Evolutionary conservation across 1,140 invertebrate species (phyloP).

Genomic region (Eubasilissa regina): DNA sequence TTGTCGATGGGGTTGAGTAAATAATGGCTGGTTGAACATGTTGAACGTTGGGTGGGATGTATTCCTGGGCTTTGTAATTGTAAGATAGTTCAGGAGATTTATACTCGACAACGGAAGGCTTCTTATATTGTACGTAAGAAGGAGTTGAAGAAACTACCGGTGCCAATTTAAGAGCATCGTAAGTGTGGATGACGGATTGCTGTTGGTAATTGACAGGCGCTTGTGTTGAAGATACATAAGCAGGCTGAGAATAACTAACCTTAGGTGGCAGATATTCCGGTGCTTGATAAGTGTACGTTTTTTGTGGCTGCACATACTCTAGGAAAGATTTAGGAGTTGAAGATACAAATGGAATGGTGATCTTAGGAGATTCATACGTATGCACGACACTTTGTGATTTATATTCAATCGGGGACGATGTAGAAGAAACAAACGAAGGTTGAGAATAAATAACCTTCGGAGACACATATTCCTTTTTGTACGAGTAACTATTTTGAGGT

Average conservation of each 20-base stretch:
- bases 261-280: conserved; percentile 39
- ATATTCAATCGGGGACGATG: conserved; percentile 39
- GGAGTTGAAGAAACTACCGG: conserved; percentile 48
- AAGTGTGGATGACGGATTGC: conserved; percentile 36
- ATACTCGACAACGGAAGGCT: conserved; percentile 14
- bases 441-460: conserved; percentile 56
- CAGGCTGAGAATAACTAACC: conserved; percentile 20
- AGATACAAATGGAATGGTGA: conserved; percentile 25
- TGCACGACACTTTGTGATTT: conserved; percentile 50
- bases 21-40: conserved; percentile 52
- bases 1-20: conserved; percentile 51
- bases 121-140: conserved; percentile 40
- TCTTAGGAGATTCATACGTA: conserved; percentile 43
- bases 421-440: conserved; percentile 50
- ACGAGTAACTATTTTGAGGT: conserved; percentile 62
- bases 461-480: conserved; percentile 65
- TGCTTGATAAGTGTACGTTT: conserved; percentile 41
- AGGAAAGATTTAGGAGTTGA: conserved; percentile 37
- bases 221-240: conserved; percentile 52
- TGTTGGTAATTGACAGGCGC: conserved; percentile 52
- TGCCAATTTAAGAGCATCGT: conserved; percentile 33
- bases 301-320: conserved; percentile 35
- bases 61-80: conserved; percentile 45
- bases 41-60: conserved; percentile 24
- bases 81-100: conserved; percentile 38